phyloP scores from a whole-genome alignment of 1,140 invertebrate species.

The Thaumatotibia leucotreta region DNA sequence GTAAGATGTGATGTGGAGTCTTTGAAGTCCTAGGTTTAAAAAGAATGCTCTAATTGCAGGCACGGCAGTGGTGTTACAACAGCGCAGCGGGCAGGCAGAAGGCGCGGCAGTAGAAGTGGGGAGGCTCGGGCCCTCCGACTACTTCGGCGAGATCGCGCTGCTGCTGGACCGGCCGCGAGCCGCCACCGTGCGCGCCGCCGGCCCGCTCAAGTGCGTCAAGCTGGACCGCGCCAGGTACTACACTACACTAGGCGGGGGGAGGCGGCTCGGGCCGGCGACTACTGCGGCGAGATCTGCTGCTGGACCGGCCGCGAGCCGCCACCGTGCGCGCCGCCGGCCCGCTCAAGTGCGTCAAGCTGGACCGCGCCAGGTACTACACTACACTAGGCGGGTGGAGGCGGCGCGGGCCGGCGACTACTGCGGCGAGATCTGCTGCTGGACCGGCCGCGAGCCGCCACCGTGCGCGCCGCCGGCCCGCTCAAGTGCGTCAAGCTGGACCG shows the following conservation, averaged over 20 bases:
- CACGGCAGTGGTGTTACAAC: slow-evolving; percentile 94
- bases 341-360: no score
- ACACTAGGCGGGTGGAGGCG: no score
- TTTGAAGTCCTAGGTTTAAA: no score
- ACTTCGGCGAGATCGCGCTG: slow-evolving; percentile 99
- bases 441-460: no score
- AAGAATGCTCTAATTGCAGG: slow-evolving; percentile 44
- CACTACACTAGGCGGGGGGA: slow-evolving; percentile 85
- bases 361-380: no score
- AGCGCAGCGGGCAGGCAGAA: slow-evolving; percentile 73
- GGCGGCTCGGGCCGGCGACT: slow-evolving; percentile 47
- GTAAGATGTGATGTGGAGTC: no score
- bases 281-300: background rate
- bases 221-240: slow-evolving; percentile 91
- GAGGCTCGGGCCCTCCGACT: slow-evolving; percentile 96
- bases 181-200: slow-evolving; percentile 96
- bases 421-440: no score
- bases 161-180: slow-evolving; percentile 97
- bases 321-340: no score
- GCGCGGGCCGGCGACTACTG: no score
- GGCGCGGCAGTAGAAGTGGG: slow-evolving; percentile 96
- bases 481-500: no score
- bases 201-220: slow-evolving; percentile 98
- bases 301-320: background rate
- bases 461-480: no score